Base-by-base conservation (phyloP, 2,797 vertebrate genomes). In the Telmatherina bonti region DNA sequence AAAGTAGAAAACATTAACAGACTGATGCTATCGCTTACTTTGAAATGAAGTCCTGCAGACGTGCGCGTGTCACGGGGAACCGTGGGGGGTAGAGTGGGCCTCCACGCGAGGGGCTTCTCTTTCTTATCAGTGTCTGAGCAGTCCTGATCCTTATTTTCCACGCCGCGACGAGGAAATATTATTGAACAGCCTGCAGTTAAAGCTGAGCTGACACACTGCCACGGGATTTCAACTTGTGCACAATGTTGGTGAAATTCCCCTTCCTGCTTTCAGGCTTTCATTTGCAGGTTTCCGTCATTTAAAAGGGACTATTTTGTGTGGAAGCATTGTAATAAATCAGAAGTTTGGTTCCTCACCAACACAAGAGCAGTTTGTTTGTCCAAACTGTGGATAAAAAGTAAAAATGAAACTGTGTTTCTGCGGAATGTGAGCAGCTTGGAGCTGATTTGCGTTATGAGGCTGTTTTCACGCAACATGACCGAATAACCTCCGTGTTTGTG, bases 91-190 rank as follows among this genome's bases (percentile, higher is more conserved):
- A 63, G 53, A 67, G 76, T 1, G 60, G 67, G 63, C 13, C 60
- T 52, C n/a, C 67, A 31, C 61, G 45, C 31, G 49, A 70, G 72
- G 63, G 79, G 82, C 65, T 85, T 77, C 85, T 79, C 75, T 74
- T 26, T 63, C 90, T 92, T 91, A 92, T 91, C 91, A 90, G 88
- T 22, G 67, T 38, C 81, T 35, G 65, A 83, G 85, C 91, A 89
- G 78, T 91, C 87, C 81, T 89, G 73, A 91, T 84, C 87, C 88
- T 86, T 83, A 87, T 90, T 90, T 80, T 88, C 87, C 89, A 89
- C 78, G 75, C 72, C 67, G 67, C 33, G 15, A 70, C 58, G 67
- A 84, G 60, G 65, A 78, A 73, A 81, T 55, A 68, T 69, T 71
- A 83, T 86, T 78, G 72, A 76, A 57, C 45, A 70, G 61, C 45